Evolutionary conservation across 1,140 invertebrate genomes (phyloP).

Genomic region (Watersipora subatra): DNA sequence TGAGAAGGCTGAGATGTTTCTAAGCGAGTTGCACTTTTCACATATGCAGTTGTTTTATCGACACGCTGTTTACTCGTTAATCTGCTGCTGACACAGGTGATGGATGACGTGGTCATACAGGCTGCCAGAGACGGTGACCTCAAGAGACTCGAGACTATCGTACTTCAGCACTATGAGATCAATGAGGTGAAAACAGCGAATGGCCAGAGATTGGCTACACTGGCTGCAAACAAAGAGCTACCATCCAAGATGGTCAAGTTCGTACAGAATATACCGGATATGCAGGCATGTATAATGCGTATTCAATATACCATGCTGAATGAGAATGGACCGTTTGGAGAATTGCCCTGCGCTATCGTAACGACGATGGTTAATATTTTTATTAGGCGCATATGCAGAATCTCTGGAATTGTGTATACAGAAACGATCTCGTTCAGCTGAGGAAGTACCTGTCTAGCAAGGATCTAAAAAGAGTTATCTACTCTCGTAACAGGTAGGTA

Average conservation of each 20-base stretch:
- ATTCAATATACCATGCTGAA: too few species aligned
- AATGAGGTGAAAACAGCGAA: background rate
- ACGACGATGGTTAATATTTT: too few species aligned
- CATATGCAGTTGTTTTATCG: too few species aligned
- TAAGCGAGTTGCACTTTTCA: too few species aligned
- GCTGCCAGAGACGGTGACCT: background rate
- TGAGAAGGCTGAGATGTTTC: too few species aligned
- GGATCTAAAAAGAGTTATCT: background rate
- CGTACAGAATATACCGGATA: background rate
- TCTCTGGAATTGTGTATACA: background rate
- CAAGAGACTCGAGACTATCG: background rate
- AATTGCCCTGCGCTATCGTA: too few species aligned
- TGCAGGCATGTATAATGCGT: background rate
- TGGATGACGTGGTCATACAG: background rate
- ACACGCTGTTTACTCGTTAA: too few species aligned
- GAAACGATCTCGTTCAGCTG: background rate
- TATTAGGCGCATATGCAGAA: background rate
- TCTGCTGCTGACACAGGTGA: too few species aligned
- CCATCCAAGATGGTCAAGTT: background rate
- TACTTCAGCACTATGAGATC: background rate
- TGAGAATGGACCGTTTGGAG: too few species aligned
- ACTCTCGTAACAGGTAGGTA: background rate
- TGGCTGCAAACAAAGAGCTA: background rate
- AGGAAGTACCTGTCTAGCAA: background rate
- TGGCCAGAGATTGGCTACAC: background rate